These are phyloP conservation scores for Triops cancriformis DNA, from an alignment of 1,140 invertebrate species.

Conservation along the genomic window DNA sequence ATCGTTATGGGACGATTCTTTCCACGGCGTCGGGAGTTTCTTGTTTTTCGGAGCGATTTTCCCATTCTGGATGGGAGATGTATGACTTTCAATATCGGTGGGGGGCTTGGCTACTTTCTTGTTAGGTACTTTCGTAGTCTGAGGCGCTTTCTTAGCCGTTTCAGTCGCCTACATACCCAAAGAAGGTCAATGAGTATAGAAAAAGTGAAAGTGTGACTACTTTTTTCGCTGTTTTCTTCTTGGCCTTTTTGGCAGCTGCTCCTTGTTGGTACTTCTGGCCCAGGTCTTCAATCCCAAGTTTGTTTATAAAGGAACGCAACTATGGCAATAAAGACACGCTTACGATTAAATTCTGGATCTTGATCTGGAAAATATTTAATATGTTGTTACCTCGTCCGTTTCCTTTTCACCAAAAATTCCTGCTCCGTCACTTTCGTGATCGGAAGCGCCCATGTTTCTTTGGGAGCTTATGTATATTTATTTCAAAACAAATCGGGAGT, in stretches of 20 bases:
- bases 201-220: not conserved
- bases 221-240: not conserved
- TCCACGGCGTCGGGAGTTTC: not conserved
- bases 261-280: not conserved
- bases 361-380: not conserved
- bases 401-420: constrained; percentile 21
- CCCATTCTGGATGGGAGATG: not conserved
- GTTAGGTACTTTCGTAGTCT: not conserved
- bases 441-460: not conserved
- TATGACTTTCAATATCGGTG: too few relatives aligned
- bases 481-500: too few relatives aligned
- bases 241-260: not conserved
- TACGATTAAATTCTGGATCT: too few relatives aligned
- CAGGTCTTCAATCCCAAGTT: not conserved
- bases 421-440: not conserved
- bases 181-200: not conserved
- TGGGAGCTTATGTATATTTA: too few relatives aligned
- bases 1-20: not conserved
- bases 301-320: constrained; percentile 14
- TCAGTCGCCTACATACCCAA: not conserved
- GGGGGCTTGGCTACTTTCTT: not conserved
- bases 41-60: not conserved
- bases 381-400: constrained; percentile 11
- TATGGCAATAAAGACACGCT: not conserved
- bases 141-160: not conserved